phyloP scores from a whole-genome alignment of 2,113 vertebrate species.

The Labeo rohita region DNA sequence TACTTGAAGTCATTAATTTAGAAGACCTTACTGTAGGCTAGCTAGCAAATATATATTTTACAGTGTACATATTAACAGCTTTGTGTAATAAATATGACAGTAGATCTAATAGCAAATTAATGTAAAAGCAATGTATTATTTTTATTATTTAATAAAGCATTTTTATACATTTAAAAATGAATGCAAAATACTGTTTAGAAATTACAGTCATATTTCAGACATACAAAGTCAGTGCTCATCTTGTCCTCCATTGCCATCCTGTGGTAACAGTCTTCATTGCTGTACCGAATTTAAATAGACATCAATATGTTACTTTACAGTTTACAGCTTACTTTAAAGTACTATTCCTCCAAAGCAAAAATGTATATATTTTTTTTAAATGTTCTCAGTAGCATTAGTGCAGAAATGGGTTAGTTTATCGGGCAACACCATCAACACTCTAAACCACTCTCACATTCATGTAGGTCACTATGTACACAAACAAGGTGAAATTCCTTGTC shows the following conservation, averaged over 20 bases:
- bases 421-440: neutral
- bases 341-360: neutral
- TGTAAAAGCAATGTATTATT: neutral
- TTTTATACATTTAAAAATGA: neutral
- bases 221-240: neutral
- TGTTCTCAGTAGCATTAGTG: neutral
- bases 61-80: neutral
- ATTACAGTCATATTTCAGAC: neutral
- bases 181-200: neutral
- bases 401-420: neutral
- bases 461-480: neutral
- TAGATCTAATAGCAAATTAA: neutral
- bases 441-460: neutral
- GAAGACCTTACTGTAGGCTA: neutral
- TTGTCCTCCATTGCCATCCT: conserved; percentile 34
- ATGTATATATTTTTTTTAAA: neutral
- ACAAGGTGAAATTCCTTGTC: neutral
- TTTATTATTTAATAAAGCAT: neutral
- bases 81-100: neutral
- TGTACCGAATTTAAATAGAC: neutral
- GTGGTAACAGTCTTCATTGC: conserved; percentile 16
- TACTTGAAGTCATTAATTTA: neutral
- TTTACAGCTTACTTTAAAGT: neutral
- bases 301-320: neutral
- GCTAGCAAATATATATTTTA: neutral